These are phyloP conservation scores for Rhea americana DNA, from an alignment of 2,113 vertebrate species.

Conservation along the genomic window DNA sequence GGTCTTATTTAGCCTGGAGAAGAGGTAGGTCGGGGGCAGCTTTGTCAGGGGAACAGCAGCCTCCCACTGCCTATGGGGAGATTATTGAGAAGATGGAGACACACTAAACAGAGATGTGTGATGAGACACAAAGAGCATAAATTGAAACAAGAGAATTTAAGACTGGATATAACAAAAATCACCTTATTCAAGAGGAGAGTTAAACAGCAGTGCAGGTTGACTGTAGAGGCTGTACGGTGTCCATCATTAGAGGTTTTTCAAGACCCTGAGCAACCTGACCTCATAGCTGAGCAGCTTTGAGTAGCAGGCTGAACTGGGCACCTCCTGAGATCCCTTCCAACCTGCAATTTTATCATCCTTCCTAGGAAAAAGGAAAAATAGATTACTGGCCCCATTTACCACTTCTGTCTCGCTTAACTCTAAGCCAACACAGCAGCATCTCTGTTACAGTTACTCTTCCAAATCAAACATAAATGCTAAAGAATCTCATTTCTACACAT, in stretches of 20 bases:
- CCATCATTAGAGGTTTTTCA: background rate
- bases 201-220: background rate
- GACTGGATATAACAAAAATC: background rate
- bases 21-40: background rate
- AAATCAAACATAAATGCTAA: background rate
- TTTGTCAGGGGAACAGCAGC: background rate
- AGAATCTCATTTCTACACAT: background rate
- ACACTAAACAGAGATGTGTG: fast-evolving
- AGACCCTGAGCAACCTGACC: background rate
- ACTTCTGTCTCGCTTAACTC: background rate
- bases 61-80: background rate
- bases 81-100: background rate
- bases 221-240: background rate
- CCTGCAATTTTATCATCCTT: background rate
- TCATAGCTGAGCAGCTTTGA: background rate
- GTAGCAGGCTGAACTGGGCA: background rate
- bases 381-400: background rate
- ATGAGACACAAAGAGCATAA: background rate
- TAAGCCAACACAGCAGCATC: background rate
- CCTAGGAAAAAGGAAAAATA: background rate
- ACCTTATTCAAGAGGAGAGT: background rate
- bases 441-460: background rate
- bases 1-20: background rate
- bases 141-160: background rate
- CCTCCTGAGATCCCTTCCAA: background rate